phyloP scores from a whole-genome alignment of 2,797 vertebrate species.

The Lagorchestes hirsutus region DNA sequence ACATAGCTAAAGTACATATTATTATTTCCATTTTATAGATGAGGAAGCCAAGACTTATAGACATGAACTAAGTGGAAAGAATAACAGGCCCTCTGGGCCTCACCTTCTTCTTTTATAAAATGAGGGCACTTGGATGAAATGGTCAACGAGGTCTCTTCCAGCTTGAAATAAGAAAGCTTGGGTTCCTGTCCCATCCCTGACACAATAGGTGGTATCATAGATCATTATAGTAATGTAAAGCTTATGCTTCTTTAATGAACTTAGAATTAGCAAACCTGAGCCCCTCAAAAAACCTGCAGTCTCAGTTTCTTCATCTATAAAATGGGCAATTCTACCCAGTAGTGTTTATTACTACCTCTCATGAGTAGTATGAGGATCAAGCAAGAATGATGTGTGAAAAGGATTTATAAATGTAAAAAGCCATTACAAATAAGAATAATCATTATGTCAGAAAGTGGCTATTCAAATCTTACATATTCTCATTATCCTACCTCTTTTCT shows the following conservation, averaged over 20 bases:
- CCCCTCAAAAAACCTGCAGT: background rate
- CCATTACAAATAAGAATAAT: background rate
- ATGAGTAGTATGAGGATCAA: background rate
- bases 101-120: background rate
- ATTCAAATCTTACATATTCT: background rate
- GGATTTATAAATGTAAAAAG: background rate
- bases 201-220: background rate
- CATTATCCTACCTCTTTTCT: background rate
- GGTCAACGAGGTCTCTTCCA: background rate
- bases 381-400: background rate
- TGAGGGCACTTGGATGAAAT: background rate
- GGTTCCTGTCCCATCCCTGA: background rate
- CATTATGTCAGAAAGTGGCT: background rate
- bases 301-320: background rate
- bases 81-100: background rate
- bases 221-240: background rate
- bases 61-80: background rate
- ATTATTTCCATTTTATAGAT: background rate
- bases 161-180: background rate
- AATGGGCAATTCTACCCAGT: background rate
- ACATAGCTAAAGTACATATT: background rate
- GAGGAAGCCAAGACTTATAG: background rate
- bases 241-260: background rate
- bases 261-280: background rate
- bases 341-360: background rate